Conservation (phyloP, 2,113 vertebrate species). For the Oophaga pumilio region DNA sequence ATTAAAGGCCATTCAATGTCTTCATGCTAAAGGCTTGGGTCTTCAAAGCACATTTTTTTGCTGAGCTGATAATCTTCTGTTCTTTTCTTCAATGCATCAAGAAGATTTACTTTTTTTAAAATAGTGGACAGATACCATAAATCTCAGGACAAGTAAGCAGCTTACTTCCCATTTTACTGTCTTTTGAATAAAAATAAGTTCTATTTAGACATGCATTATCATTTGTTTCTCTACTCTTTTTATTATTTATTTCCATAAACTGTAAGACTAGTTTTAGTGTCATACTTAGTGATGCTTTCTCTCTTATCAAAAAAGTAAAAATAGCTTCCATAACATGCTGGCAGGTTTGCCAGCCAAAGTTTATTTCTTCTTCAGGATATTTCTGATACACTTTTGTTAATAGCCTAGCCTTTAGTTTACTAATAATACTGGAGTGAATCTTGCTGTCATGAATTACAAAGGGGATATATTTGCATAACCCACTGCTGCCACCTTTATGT, state of each 20-base stretch:
- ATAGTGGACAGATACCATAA: not conserved
- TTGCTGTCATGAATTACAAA: too few relatives aligned
- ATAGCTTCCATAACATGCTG: not conserved
- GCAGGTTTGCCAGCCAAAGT: not conserved
- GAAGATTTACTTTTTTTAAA: not conserved
- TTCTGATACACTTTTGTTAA: not conserved
- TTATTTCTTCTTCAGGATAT: too few relatives aligned
- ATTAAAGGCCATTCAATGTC: not conserved
- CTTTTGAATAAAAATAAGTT: not conserved
- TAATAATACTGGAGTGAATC: not conserved
- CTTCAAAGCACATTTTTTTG: not conserved
- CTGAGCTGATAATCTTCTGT: not conserved
- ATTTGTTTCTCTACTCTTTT: not conserved
- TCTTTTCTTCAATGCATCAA: not conserved
- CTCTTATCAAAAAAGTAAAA: not conserved
- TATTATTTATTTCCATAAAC: not conserved
- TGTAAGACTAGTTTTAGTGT: not conserved
- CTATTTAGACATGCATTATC: not conserved
- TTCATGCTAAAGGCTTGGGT: not conserved
- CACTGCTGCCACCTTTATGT: too few relatives aligned
- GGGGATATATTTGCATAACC: too few relatives aligned
- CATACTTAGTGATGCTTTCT: too few relatives aligned
- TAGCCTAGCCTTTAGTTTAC: not conserved
- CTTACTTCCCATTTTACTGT: not conserved
- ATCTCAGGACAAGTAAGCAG: not conserved